A percentile compares a stretch with the other conserved stretches of the same genome.
Conservation (phyloP, 2,113 vertebrate genomes). For the Globicephala melas region DNA sequence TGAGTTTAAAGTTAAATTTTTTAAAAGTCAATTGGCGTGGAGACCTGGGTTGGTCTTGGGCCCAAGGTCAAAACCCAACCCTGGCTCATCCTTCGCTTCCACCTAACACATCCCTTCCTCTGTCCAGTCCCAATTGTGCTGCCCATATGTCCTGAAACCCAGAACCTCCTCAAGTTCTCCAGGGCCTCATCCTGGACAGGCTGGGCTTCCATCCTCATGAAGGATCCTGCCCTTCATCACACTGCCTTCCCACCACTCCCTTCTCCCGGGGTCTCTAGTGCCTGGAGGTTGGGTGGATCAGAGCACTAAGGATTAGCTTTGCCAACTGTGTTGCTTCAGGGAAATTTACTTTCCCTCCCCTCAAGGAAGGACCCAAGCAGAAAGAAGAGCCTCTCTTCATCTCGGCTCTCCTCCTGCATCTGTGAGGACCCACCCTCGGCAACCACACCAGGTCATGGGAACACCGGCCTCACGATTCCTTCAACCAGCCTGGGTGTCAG, state of each 20-base stretch:
- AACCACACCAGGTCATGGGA: too few relatives aligned
- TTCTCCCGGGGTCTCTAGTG: rapidly evolving
- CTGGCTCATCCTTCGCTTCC: rapidly evolving
- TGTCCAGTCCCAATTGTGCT: rapidly evolving
- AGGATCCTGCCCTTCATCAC: rapidly evolving
- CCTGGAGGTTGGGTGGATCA: rapidly evolving
- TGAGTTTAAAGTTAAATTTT: not conserved
- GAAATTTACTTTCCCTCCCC: not conserved
- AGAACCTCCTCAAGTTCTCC: not conserved
- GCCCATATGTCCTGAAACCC: rapidly evolving
- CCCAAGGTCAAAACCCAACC: not conserved
- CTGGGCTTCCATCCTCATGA: rapidly evolving
- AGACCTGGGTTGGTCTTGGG: not conserved
- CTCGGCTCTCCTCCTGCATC: not conserved
- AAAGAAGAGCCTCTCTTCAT: not conserved
- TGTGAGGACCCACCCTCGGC: rapidly evolving
- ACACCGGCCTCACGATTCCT: rapidly evolving
- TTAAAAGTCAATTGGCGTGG: not conserved
- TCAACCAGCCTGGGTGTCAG: too few relatives aligned
- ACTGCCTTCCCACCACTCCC: rapidly evolving
- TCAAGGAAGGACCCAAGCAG: too few relatives aligned
- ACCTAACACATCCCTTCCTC: rapidly evolving
- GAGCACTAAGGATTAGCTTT: too few relatives aligned
- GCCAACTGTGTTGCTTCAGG: rapidly evolving
- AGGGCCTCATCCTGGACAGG: not conserved